These are phyloP conservation scores for Manduca sexta DNA, from an alignment of 1,140 invertebrate genomes.

Conservation along the genomic window DNA sequence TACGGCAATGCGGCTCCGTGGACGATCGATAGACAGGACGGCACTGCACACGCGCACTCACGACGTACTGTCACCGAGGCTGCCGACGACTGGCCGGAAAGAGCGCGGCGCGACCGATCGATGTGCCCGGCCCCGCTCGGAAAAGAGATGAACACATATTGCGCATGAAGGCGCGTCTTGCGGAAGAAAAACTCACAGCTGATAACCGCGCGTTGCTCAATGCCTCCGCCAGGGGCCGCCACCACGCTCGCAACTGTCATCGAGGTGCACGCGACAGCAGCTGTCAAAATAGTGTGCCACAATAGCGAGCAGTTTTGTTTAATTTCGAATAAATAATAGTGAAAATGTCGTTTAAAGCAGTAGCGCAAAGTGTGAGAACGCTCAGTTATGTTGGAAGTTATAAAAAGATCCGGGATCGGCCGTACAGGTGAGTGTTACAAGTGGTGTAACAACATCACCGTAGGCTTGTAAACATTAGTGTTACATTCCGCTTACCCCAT, in stretches of 20 bases:
- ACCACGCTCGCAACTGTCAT: slow-evolving; percentile 14
- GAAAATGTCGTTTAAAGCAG: slow-evolving; percentile 53
- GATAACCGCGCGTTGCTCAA: slow-evolving; percentile 31
- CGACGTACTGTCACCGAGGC: slow-evolving; percentile 33
- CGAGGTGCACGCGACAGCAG: slow-evolving; percentile 10
- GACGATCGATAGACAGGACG: slow-evolving; percentile 60
- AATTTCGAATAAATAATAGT: background rate
- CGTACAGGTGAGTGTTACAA: slow-evolving; percentile 39
- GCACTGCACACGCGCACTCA: slow-evolving; percentile 60
- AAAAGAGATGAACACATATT: slow-evolving; percentile 62
- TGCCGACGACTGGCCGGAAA: slow-evolving; percentile 37
- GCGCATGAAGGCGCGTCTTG: slow-evolving; percentile 44
- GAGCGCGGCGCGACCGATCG: slow-evolving; percentile 48
- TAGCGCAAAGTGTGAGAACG: slow-evolving; percentile 43
- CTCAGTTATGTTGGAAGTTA: slow-evolving; percentile 54
- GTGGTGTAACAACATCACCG: background rate
- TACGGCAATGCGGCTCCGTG: slow-evolving; percentile 69
- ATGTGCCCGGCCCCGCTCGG: slow-evolving; percentile 40
- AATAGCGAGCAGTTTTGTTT: background rate
- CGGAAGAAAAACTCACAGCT: slow-evolving; percentile 57
- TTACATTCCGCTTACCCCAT: too few relatives aligned
- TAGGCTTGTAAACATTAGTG: background rate
- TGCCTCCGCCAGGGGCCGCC: slow-evolving; percentile 38
- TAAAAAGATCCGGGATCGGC: slow-evolving; percentile 51
- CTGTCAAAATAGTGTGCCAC: slow-evolving; percentile 16